Percentiles rank a stretch among this genome's conserved stretches.
Conservation (phyloP, 2,797 vertebrate genomes). For the Austrolebias charrua region DNA sequence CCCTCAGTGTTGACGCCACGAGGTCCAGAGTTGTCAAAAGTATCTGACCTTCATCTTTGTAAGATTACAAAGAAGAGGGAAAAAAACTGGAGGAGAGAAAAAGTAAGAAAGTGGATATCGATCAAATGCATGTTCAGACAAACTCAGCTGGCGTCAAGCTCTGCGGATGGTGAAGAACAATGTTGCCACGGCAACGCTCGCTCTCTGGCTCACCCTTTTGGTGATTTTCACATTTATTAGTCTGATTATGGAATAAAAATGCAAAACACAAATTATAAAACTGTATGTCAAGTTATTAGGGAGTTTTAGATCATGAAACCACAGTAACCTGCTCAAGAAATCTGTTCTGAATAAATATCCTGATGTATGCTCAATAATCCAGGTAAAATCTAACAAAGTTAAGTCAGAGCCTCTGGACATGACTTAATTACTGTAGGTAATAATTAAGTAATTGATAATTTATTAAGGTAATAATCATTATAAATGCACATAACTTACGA, state of each 20-base stretch:
- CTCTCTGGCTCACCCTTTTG: constrained; percentile 13
- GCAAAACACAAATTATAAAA: constrained; percentile 40
- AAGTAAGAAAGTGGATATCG: constrained; percentile 60
- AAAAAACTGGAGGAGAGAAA: constrained; percentile 42
- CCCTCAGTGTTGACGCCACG: constrained; percentile 78
- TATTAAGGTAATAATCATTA: no score
- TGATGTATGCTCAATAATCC: no score
- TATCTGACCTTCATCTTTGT: constrained; percentile 77
- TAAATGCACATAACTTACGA: no score
- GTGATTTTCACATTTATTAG: constrained; percentile 22
- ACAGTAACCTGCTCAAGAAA: constrained; percentile 1
- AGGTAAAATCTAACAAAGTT: no score
- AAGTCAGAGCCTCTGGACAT: no score
- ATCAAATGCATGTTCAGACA: constrained; percentile 76
- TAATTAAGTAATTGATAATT: no score
- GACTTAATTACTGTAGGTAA: no score
- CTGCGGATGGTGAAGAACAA: constrained; percentile 69
- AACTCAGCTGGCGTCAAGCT: constrained; percentile 51
- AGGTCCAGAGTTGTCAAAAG: constrained; percentile 81
- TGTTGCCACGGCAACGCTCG: constrained; percentile 68
- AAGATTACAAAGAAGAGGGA: constrained; percentile 58
- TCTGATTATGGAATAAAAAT: constrained; percentile 26
- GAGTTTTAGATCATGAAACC: constrained; percentile 21
- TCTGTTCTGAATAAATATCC: constrained; percentile 1
- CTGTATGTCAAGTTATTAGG: neutral